Conservation (phyloP, 2,113 vertebrate genomes). For the Brienomyrus longianalis region DNA sequence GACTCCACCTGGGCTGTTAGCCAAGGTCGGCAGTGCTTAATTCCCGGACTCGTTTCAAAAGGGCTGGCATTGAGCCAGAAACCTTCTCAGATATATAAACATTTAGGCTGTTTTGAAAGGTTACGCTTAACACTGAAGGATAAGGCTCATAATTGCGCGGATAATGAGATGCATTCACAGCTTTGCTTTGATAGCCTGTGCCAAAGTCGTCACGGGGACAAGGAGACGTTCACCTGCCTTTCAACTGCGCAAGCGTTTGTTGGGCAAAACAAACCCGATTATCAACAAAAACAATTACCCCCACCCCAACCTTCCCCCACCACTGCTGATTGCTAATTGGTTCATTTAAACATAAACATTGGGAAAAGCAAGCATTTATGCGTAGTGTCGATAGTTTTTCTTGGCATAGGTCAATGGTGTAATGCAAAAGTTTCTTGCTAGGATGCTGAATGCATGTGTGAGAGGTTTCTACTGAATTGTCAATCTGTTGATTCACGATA, state of each 20-base stretch:
- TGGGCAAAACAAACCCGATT: conserved; percentile 9
- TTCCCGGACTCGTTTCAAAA: conserved; percentile 30
- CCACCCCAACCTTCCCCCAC: not conserved
- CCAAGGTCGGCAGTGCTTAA: conserved; percentile 30
- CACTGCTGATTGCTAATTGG: conserved; percentile 21
- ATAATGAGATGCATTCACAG: conserved; percentile 32
- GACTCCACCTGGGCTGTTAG: conserved; percentile 24
- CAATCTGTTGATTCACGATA: not conserved
- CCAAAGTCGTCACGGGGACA: conserved; percentile 17
- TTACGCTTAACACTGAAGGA: conserved; percentile 37
- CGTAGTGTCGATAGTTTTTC: not conserved
- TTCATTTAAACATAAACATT: conserved; percentile 14
- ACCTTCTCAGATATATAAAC: conserved; percentile 34
- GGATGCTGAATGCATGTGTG: not conserved
- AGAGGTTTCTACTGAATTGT: not conserved
- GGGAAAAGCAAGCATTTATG: not conserved
- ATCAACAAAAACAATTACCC: conserved; percentile 16
- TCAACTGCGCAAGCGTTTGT: conserved; percentile 19
- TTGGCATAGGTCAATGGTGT: not conserved
- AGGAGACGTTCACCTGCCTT: conserved; percentile 13
- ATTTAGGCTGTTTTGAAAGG: conserved; percentile 40
- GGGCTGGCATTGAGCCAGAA: conserved; percentile 26
- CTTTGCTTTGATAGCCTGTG: conserved; percentile 18
- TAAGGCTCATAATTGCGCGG: conserved; percentile 37
- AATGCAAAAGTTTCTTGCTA: not conserved